Evolutionary conservation across 1,140 invertebrate genomes (phyloP), one percentile per base, ranked within the genome.

Genomic region (Scaptomyza montana): DNA sequence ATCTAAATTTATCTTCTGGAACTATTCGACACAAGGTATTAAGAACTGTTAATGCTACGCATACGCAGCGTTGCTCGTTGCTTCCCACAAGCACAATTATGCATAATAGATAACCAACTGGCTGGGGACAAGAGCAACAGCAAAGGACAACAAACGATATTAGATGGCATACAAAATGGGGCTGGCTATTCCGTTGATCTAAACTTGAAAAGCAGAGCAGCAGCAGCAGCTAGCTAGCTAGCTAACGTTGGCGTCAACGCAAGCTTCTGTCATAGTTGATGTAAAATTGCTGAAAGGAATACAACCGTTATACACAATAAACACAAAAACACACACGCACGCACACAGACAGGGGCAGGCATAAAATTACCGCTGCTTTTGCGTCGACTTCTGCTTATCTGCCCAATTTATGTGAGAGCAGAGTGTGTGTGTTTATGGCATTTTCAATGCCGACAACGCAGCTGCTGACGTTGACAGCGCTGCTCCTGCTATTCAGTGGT

Each of bases 81-180:
- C 55, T 49, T 16, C 30, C 54, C 54, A 71, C 51, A 43, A 36
- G 33, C 39, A 46, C 28, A 6, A 10, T n/a, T 41, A 33, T 56
- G 51, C 82, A 78, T 84, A 66, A 89, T 78, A 77, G 64, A 86
- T 70, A 45, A 50, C 45, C 28, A 39, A 59, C 47, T 43, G 61
- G 66, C 47, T 43, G 61, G 66, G 74, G 63, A 61, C 59, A 77
- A 67, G 46, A 61, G 4, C 12, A 43, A 6, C 3, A 43, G 39
- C 39, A 79, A 67, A 64, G 67, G 66, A 69, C 61, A 49, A 87
- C 69, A 84, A 79, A 70, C 68, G 65, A 71, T 76, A 84, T 89
- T 89, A 87, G 84, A 89, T 81, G 77, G 84, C 77, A 87, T 74
- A 74, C 53, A 45, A 74, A 69, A 69, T 69, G 71, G 70, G 59